Evolutionary conservation across 2,888 invertebrate genomes (phyloP).

Genomic region (Habrosyne pyritoides): DNA sequence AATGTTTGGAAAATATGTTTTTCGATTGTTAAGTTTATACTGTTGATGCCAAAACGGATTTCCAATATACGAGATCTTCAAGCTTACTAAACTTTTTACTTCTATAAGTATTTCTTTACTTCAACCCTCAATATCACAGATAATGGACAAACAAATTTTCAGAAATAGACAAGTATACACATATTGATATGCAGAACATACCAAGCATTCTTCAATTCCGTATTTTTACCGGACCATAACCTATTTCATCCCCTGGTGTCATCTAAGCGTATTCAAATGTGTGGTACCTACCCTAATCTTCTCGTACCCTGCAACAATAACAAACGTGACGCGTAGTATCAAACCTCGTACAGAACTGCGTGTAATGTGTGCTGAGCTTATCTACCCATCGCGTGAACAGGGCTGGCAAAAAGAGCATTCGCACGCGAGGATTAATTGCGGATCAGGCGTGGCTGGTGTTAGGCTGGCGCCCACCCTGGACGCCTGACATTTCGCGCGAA

Average conservation of each 20-base stretch:
- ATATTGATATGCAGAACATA: too few relatives aligned
- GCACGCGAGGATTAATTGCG: constrained; percentile 49
- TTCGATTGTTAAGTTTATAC: neutral
- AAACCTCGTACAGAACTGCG: neutral
- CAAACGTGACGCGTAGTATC: neutral
- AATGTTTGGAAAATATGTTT: neutral
- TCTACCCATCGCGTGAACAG: constrained; percentile 48
- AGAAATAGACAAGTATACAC: too few relatives aligned
- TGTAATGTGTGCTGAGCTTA: constrained; percentile 39
- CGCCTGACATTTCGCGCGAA: neutral
- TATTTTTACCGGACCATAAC: too few relatives aligned
- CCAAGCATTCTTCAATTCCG: too few relatives aligned
- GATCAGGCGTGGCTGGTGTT: constrained; percentile 30
- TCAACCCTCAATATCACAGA: too few relatives aligned
- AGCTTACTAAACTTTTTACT: neutral
- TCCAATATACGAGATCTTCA: neutral
- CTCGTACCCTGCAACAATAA: neutral
- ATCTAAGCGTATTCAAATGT: neutral
- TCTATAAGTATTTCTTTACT: too few relatives aligned
- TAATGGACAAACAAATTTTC: too few relatives aligned
- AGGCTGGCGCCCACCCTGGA: constrained; percentile 34
- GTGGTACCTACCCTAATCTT: neutral
- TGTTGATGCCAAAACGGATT: neutral
- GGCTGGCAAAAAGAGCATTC: constrained; percentile 50
- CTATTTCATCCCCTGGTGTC: too few relatives aligned